Conservation (phyloP, 2,113 vertebrate genomes). For the Tympanuchus pallidicinctus region DNA sequence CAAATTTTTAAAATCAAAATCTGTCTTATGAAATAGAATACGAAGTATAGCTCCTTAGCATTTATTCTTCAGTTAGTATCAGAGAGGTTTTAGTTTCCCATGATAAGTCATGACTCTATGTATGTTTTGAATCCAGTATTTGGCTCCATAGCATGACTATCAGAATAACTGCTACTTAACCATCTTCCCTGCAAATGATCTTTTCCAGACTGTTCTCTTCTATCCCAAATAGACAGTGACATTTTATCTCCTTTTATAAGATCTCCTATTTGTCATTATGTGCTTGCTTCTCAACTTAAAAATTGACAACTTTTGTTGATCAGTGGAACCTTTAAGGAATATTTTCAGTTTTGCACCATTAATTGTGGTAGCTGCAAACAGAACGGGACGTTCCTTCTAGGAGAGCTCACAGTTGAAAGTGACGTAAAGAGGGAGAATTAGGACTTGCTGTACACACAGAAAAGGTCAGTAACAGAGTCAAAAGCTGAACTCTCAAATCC, state of each 20-base stretch:
- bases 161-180: not conserved
- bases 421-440: not conserved
- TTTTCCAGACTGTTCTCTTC: not conserved
- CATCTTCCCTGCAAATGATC: not conserved
- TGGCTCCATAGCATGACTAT: not conserved
- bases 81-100: not conserved
- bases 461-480: not conserved
- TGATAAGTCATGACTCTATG: not conserved
- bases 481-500: not conserved
- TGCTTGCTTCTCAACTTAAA: not conserved
- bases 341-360: not conserved
- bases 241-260: not conserved
- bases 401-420: not conserved
- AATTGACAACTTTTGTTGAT: not conserved
- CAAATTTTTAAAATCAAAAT: not conserved
- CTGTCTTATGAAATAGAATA: not conserved
- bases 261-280: not conserved
- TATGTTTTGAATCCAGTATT: not conserved
- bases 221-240: not conserved
- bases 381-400: not conserved
- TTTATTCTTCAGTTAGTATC: not conserved
- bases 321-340: not conserved
- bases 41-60: not conserved
- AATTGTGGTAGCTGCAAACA: not conserved
- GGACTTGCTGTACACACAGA: not conserved